phyloP scores from a whole-genome alignment of 2,888 invertebrate genomes.

The Mellilla xanthometata region DNA sequence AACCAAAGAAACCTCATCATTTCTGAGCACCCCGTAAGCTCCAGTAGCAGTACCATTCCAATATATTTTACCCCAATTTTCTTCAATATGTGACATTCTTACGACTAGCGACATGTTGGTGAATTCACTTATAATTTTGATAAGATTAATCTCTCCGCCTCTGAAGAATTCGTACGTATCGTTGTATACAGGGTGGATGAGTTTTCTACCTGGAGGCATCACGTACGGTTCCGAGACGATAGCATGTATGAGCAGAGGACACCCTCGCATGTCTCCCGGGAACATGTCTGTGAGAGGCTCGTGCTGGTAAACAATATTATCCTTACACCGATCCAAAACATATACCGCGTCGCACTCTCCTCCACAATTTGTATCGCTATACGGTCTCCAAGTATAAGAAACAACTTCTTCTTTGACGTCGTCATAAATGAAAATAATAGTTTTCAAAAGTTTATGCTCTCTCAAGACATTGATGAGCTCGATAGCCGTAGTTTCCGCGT shows the following conservation, averaged over 20 bases:
- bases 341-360: constrained; percentile 65
- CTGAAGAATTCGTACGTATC: constrained; percentile 63
- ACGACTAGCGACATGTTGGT: constrained; percentile 70
- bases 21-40: constrained; percentile 55
- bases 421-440: constrained; percentile 66
- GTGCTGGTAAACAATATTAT: constrained; percentile 51
- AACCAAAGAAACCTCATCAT: constrained; percentile 61
- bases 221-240: constrained; percentile 75
- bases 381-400: constrained; percentile 73
- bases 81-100: constrained; percentile 58
- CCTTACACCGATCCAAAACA: constrained; percentile 63
- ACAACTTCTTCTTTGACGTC: constrained; percentile 53
- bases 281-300: constrained; percentile 59
- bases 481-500: constrained; percentile 51
- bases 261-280: constrained; percentile 65
- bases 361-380: constrained; percentile 67
- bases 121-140: constrained; percentile 72
- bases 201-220: constrained; percentile 60
- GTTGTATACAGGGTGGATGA: constrained; percentile 45
- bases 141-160: constrained; percentile 72
- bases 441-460: constrained; percentile 61
- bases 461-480: constrained; percentile 68
- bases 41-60: constrained; percentile 65
- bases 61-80: constrained; percentile 68
- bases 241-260: constrained; percentile 68